These are phyloP conservation scores for Notocelia uddmanniana DNA, from an alignment of 2,888 invertebrate species.

Conservation along the genomic window DNA sequence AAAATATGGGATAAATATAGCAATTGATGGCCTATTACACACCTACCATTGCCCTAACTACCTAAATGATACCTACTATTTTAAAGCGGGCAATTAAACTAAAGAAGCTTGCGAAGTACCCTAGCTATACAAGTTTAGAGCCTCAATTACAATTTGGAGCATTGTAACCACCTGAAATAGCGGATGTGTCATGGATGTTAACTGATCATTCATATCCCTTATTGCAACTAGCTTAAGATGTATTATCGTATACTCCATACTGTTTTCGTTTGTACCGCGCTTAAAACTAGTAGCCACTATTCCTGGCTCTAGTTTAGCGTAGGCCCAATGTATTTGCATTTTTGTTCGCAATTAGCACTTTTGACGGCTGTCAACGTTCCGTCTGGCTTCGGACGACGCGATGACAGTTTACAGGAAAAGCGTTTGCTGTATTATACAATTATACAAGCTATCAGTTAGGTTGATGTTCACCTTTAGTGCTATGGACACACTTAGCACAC, in stretches of 20 bases:
- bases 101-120: no score
- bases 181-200: not conserved
- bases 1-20: no score
- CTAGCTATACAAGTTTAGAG: not conserved
- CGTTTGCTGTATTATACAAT: not conserved
- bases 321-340: slow-evolving; percentile 53
- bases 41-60: no score
- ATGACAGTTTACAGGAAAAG: slow-evolving; percentile 31
- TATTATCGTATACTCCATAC: not conserved
- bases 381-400: slow-evolving; percentile 32
- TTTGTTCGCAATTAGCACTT: slow-evolving; percentile 77
- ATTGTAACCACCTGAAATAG: slow-evolving; percentile 31
- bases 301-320: slow-evolving; percentile 22
- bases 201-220: not conserved
- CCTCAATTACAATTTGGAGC: slow-evolving; percentile 5
- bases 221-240: not conserved
- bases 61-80: no score
- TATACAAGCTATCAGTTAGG: not conserved
- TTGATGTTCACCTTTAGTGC: slow-evolving; percentile 45
- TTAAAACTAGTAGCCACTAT: slow-evolving; percentile 24
- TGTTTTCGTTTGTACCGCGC: not conserved
- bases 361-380: slow-evolving; percentile 67
- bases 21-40: no score
- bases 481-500: slow-evolving; percentile 23
- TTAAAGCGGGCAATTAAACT: no score